Percentiles rank a stretch among this genome's conserved stretches.
phyloP scores from a whole-genome alignment of 2,797 vertebrate genomes.

The Nyctalus aviator region DNA sequence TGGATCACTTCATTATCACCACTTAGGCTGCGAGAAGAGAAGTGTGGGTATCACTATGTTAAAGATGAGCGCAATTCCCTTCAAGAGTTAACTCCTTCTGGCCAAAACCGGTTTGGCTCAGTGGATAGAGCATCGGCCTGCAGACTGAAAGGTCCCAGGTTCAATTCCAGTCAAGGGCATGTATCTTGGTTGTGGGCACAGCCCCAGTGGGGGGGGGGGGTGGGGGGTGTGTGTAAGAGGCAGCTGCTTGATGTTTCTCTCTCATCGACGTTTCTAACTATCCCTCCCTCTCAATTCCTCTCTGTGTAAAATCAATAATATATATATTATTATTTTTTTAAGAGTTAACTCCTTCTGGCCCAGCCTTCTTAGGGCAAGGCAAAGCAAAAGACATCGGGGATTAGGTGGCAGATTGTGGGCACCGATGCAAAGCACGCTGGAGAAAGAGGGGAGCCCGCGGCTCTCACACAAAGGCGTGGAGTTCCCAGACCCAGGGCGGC shows the following conservation, averaged over 20 bases:
- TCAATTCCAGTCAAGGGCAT: too few species aligned
- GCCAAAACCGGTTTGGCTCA: too few species aligned
- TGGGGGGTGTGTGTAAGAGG: too few species aligned
- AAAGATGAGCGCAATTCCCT: not conserved
- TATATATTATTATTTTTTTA: not conserved
- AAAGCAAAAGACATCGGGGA: not conserved
- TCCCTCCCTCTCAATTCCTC: too few species aligned
- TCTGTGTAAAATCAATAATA: too few species aligned
- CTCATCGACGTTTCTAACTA: too few species aligned
- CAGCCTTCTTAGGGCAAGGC: slow-evolving; percentile 5
- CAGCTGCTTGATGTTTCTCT: too few species aligned
- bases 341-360: slow-evolving; percentile 70
- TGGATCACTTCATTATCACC: not conserved
- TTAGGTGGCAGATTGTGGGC: slow-evolving; percentile 76
- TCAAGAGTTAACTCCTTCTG: slow-evolving; percentile 57
- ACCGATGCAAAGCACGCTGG: slow-evolving; percentile 53
- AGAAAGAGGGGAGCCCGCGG: not conserved
- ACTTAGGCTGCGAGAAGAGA: slow-evolving; percentile 23
- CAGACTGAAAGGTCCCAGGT: too few species aligned
- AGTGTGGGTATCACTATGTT: not conserved
- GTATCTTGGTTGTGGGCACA: too few species aligned
- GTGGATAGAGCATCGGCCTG: too few species aligned
- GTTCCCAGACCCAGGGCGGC: not conserved
- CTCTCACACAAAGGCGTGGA: slow-evolving; percentile 71
- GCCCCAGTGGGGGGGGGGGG: too few species aligned